Base-by-base conservation (phyloP, 1,140 invertebrate species). In the Leptoteleia sp. region DNA sequence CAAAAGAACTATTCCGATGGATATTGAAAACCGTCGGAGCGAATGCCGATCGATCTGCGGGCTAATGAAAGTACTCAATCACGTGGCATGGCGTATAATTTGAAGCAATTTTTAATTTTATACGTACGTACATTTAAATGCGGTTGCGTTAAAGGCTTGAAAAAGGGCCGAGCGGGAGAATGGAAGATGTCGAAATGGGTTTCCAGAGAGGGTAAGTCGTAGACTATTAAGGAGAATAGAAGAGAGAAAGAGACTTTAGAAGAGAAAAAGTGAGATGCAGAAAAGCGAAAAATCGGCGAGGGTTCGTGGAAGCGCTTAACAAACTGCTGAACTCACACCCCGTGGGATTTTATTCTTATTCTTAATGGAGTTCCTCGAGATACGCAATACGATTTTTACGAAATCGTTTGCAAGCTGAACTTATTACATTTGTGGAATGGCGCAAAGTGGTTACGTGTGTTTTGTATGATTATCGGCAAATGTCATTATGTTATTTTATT, bases 251-350 rank as follows among this genome's bases (percentile, higher is more conserved):
- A 78, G 76, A 33, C 38, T 64, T 45, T 40, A 67, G 48, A 70
- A 75, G 47, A 64, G 52, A 59, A 68, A 42, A 62, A 77, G 67
- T 43, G 50, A 70, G 80, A 81, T 68, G 48, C 29, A 54, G 67
- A 47, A 62, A 68, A 73, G 75, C 57, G 71, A 82, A 81, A 75
- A 75, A 78, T 65, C 61, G 71, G 59, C 65, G 45, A 68, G 33
- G 76, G 68, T 71, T 64, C 57, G 52, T 72, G 55, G 76, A 77
- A 78, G 76, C 76, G 81, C 80, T 86, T 87, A 86, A 88, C 84
- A 87, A 89, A 87, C 83, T 88, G 87, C 86, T 89, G 85, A 87
- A 89, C 83, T 83, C 85, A 86, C 84, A 84, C 81, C 83, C 82
- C 80, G 54, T 62, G 84, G 83, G 86, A 87, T 87, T 87, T 88